Evolutionary conservation across 2,888 invertebrate species (phyloP).

Genomic region (Amphipyra tragopoginis): DNA sequence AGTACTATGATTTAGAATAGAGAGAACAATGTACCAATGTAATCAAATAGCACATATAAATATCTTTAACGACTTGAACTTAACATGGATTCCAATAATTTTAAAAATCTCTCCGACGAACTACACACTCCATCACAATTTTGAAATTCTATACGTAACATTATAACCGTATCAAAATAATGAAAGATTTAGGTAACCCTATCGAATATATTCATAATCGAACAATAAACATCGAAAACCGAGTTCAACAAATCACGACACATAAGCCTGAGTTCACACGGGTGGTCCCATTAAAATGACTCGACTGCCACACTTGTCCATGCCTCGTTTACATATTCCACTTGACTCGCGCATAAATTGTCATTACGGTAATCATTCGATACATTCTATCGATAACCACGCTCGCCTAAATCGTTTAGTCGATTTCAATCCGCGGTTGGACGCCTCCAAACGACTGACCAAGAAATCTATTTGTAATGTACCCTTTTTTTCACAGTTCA

Average conservation of each 20-base stretch:
- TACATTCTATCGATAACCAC: slow-evolving; percentile 79
- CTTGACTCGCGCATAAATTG: slow-evolving; percentile 84
- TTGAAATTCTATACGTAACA: slow-evolving; percentile 23
- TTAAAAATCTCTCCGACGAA: background rate
- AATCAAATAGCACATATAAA: no score
- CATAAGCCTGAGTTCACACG: slow-evolving; percentile 68
- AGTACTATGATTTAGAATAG: no score
- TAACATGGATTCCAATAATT: slow-evolving; percentile 32
- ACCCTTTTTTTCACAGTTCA: slow-evolving; percentile 62
- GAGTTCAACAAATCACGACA: slow-evolving; percentile 62
- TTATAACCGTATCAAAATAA: slow-evolving; percentile 41
- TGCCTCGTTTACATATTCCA: slow-evolving; percentile 84
- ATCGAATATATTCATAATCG: slow-evolving; percentile 44
- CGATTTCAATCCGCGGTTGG: slow-evolving; percentile 73
- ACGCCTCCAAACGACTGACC: slow-evolving; percentile 71
- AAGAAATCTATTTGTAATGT: slow-evolving; percentile 66
- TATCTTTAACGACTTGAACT: slow-evolving; percentile 19
- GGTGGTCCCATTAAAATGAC: slow-evolving; percentile 82
- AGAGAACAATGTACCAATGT: no score
- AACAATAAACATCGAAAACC: slow-evolving; percentile 56
- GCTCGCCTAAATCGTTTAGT: slow-evolving; percentile 77
- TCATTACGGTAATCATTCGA: slow-evolving; percentile 86
- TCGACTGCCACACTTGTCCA: slow-evolving; percentile 76
- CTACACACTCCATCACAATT: slow-evolving; percentile 25
- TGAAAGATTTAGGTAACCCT: slow-evolving; percentile 39